Conservation (phyloP, 2,888 invertebrate genomes). For the Mystacides longicornis region DNA sequence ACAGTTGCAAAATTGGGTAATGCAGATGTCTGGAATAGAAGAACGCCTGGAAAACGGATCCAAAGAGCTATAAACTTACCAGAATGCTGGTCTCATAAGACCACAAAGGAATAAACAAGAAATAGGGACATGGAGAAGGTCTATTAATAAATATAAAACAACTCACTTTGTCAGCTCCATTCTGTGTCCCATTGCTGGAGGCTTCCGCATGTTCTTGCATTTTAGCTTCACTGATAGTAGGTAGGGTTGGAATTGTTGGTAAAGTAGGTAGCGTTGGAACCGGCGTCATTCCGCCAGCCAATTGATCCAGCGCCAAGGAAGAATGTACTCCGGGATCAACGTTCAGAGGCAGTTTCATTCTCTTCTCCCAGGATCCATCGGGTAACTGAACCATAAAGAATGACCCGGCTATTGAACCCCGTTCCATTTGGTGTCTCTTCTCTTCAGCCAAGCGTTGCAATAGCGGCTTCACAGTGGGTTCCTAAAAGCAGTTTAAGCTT, state of each 20-base stretch:
- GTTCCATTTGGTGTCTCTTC: slow-evolving; percentile 82
- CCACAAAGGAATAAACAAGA: too few species aligned
- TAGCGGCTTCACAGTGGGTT: slow-evolving; percentile 68
- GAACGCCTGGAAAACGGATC: too few species aligned
- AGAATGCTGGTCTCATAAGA: too few species aligned
- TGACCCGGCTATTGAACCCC: slow-evolving; percentile 81
- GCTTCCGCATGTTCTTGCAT: slow-evolving; percentile 52
- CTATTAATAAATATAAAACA: too few species aligned
- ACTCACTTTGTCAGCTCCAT: not conserved
- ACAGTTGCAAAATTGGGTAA: too few species aligned
- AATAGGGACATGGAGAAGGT: too few species aligned
- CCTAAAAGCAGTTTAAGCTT: slow-evolving; percentile 32
- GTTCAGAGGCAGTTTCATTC: slow-evolving; percentile 85
- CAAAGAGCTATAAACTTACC: too few species aligned
- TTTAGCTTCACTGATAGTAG: slow-evolving; percentile 83
- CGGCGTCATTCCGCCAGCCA: slow-evolving; percentile 49
- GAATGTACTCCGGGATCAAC: slow-evolving; percentile 92
- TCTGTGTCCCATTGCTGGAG: slow-evolving; percentile 35
- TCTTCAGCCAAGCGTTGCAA: slow-evolving; percentile 91
- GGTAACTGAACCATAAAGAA: slow-evolving; percentile 83
- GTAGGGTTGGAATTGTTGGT: slow-evolving; percentile 78
- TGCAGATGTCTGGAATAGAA: too few species aligned
- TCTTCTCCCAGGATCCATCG: slow-evolving; percentile 84
- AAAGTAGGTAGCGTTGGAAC: slow-evolving; percentile 62
- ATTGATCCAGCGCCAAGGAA: slow-evolving; percentile 78